Base-by-base conservation (phyloP, 2,888 invertebrate genomes). In the Drosophila paramelanica region DNA sequence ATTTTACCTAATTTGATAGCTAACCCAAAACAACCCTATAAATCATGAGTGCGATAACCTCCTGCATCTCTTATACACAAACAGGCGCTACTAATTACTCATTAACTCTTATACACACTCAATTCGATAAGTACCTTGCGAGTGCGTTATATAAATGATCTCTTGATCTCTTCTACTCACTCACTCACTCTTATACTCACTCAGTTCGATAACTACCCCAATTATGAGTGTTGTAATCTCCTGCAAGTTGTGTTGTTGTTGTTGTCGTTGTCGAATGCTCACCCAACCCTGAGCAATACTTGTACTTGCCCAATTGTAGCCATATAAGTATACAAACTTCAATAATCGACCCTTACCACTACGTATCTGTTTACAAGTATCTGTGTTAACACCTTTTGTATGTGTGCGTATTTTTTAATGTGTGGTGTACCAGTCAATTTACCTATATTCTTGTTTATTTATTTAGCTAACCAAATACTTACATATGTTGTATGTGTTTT, bases 401-500 rank as follows among this genome's bases (percentile, higher is more conserved):
- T 56, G 41, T 68, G 47, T 36, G 45, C 38, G 46, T 61, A 41
- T 41, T 46, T 46, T 51, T 57, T 33, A 46, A 52, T 56, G 25
- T 43, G 50, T 42, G 17, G 49, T 56, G 59, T 53, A 49, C 31
- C 41, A 42, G 41, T 61, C 50, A 49, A 42, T 42, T 23, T 49
- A 56, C 14, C 31, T 49, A 31, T 47, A 51, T 17, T 17, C 53
- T 67, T 53, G 46, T 47, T 55, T 52, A 62, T 25, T 41, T 52
- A 56, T 58, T 10, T 49, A 59, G 41, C 52, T 57, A 55, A 39
- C 57, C 56, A 38, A 65, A 58, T 72, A 62, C 66, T 56, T 62
- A 56, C 55, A 74, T 68, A 56, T 76, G 60, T 68, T 66, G 46
- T 74, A 62, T 73, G 62, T 61, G 66, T 66, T 72, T 62, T 45